Evolutionary conservation across 2,888 invertebrate genomes (phyloP).

Genomic region (Drosophila mimica): DNA sequence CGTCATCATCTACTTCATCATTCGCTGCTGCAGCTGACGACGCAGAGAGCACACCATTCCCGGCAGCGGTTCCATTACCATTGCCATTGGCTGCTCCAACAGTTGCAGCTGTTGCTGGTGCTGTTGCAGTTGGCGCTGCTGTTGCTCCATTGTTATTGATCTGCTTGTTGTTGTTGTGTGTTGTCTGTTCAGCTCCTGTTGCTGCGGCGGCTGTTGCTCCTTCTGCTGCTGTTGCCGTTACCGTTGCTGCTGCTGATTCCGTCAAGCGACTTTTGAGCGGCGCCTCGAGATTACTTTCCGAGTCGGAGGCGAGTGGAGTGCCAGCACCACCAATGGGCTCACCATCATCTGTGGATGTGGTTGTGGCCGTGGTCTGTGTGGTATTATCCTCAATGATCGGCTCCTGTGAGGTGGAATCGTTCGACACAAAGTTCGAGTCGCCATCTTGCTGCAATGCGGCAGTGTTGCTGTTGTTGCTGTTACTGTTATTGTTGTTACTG

Average conservation of each 20-base stretch:
- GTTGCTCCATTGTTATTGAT: slow-evolving; percentile 42
- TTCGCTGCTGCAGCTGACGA: slow-evolving; percentile 17
- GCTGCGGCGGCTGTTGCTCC: slow-evolving; percentile 4
- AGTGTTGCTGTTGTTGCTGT: slow-evolving; percentile 53
- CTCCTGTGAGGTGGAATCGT: slow-evolving; percentile 84
- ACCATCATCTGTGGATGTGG: slow-evolving; percentile 83
- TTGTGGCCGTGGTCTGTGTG: slow-evolving; percentile 86
- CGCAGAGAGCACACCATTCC: slow-evolving; percentile 40
- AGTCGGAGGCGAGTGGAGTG: slow-evolving; percentile 86
- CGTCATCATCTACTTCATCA: slow-evolving; percentile 45
- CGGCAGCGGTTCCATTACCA: slow-evolving; percentile 71
- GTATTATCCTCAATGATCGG: slow-evolving; percentile 84
- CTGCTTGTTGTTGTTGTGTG: slow-evolving; percentile 45
- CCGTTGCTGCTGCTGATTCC: slow-evolving; percentile 3
- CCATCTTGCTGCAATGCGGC: slow-evolving; percentile 76
- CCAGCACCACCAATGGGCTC: slow-evolving; percentile 54
- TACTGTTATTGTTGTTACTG: slow-evolving; percentile 42
- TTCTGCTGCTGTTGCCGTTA: slow-evolving; percentile 6
- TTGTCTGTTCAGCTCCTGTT: slow-evolving; percentile 7
- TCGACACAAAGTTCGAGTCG: slow-evolving; percentile 84
- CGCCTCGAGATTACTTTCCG: slow-evolving; percentile 92
- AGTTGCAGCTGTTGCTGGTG: slow-evolving; percentile 21
- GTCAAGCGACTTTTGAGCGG: slow-evolving; percentile 78
- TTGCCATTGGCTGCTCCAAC: slow-evolving; percentile 62
- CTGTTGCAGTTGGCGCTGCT: slow-evolving; percentile 3